Conservation (phyloP, 2,113 vertebrate species). For the Anser cygnoides region DNA sequence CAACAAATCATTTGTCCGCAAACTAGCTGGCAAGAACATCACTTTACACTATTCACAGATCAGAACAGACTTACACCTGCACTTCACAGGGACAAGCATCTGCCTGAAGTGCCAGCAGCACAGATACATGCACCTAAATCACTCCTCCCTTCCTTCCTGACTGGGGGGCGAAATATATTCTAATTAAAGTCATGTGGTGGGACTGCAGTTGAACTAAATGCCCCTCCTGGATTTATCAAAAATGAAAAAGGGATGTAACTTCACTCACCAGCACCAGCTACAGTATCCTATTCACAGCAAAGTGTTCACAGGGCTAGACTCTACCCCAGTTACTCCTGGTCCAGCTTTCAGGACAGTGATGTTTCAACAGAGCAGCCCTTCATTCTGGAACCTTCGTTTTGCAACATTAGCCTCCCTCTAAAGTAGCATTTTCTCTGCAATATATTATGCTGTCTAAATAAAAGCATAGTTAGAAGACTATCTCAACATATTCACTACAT, state of each 20-base stretch:
- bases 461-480: background rate
- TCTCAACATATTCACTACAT: background rate
- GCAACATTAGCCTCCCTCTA: background rate
- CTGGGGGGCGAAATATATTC: background rate
- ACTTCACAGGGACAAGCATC: background rate
- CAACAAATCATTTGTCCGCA: background rate
- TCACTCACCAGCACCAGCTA: background rate
- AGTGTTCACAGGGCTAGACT: background rate
- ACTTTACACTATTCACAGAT: background rate
- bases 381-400: background rate
- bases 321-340: background rate
- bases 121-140: background rate
- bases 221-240: background rate
- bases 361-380: background rate
- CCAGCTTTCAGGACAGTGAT: background rate
- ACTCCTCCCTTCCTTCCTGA: background rate
- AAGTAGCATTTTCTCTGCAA: background rate
- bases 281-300: too few relatives aligned
- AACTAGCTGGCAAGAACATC: background rate
- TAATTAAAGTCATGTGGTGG: background rate
- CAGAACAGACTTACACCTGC: background rate
- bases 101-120: background rate
- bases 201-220: background rate
- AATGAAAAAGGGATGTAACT: background rate
- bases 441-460: background rate